Conservation (phyloP, 2,113 vertebrate species). For the Pseudopodoces humilis region DNA sequence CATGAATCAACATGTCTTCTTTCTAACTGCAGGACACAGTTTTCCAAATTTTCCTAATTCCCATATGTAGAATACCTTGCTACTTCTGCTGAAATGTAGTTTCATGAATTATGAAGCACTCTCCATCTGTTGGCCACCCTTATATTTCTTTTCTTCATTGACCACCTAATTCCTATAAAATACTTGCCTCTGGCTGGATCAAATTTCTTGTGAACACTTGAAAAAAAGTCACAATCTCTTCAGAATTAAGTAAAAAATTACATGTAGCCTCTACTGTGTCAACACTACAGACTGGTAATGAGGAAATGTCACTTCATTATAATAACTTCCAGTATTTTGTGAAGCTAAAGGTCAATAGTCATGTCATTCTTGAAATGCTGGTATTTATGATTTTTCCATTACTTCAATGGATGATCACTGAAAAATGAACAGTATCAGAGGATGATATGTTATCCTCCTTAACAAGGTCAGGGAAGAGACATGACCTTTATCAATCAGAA, state of each 20-base stretch:
- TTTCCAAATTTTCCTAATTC: background rate
- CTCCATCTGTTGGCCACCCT: background rate
- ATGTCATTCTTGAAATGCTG: background rate
- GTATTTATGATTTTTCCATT: background rate
- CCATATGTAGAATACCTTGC: background rate
- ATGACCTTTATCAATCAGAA: background rate
- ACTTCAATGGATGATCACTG: background rate
- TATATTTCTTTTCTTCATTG: background rate
- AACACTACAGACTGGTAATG: background rate
- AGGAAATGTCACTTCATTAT: background rate
- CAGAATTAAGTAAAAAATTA: background rate
- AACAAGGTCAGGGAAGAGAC: background rate
- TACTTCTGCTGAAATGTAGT: background rate
- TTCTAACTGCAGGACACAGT: background rate
- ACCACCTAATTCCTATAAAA: background rate
- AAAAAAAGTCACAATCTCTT: background rate
- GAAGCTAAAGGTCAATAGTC: background rate
- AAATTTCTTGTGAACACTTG: background rate
- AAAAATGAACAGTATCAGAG: background rate
- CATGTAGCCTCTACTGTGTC: background rate
- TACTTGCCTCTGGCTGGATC: background rate
- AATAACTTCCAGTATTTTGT: background rate
- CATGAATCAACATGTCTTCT: background rate
- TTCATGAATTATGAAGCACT: background rate
- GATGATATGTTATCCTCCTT: background rate